These are phyloP conservation scores for Selene dorsalis DNA, from an alignment of 2,797 vertebrate species.

Conservation along the genomic window DNA sequence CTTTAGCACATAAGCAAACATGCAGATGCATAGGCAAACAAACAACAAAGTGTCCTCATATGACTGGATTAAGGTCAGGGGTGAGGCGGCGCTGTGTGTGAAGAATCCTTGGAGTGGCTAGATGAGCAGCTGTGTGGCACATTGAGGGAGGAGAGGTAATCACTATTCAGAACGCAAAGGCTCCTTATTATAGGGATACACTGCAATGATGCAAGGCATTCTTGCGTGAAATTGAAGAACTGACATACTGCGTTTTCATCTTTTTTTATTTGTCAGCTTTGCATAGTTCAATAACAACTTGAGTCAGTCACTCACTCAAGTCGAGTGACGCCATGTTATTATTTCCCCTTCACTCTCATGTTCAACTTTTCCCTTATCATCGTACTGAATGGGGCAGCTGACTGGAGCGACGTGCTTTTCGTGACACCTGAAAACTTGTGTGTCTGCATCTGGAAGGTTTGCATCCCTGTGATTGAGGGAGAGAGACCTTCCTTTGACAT, in stretches of 20 bases:
- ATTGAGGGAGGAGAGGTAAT: constrained; percentile 66
- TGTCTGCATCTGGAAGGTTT: constrained; percentile 51
- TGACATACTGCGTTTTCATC: constrained; percentile 83
- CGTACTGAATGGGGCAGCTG: constrained; percentile 46
- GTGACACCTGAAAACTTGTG: constrained; percentile 58
- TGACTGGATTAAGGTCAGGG: constrained; percentile 57
- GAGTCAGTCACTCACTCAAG: constrained; percentile 70
- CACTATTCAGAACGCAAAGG: constrained; percentile 79
- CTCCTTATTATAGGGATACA: constrained; percentile 83
- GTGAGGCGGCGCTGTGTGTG: constrained; percentile 20
- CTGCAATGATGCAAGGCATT: constrained; percentile 81
- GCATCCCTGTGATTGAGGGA: constrained; percentile 63
- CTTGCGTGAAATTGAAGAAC: constrained; percentile 87
- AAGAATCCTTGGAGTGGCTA: constrained; percentile 50
- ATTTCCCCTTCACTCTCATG: constrained; percentile 48
- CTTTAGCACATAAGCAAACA: constrained; percentile 29
- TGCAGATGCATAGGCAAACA: constrained; percentile 3
- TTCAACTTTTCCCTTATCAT: constrained; percentile 52
- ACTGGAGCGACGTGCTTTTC: constrained; percentile 53
- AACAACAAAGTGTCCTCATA: constrained; percentile 33
- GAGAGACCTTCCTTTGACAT: constrained; percentile 70
- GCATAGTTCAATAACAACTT: constrained; percentile 76
- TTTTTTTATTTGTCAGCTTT: constrained; percentile 79
- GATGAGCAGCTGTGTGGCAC: constrained; percentile 50
- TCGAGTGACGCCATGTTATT: constrained; percentile 68